Conservation (phyloP, 2,888 invertebrate genomes). For the Antheraea yamamai region DNA sequence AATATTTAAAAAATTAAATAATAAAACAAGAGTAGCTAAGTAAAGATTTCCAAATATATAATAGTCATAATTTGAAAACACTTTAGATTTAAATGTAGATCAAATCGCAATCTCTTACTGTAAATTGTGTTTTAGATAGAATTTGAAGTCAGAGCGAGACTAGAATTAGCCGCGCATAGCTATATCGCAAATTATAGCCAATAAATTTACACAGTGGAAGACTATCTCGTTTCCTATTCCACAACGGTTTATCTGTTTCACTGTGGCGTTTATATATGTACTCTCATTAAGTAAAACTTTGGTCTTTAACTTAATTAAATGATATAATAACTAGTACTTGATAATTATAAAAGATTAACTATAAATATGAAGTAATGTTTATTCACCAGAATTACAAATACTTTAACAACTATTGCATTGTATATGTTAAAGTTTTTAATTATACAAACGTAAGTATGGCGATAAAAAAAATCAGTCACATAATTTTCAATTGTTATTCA, state of each 20-base stretch:
- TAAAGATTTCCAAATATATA: neutral
- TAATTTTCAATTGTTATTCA: no score
- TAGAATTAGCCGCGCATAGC: conserved; percentile 25
- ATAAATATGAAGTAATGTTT: neutral
- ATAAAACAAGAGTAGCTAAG: neutral
- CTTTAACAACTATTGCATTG: no score
- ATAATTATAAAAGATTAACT: neutral
- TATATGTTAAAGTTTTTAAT: no score
- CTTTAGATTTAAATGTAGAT: neutral
- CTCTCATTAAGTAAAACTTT: conserved; percentile 17
- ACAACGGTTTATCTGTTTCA: conserved; percentile 22
- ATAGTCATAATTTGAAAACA: neutral
- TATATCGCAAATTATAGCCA: conserved; percentile 35
- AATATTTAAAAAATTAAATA: no score
- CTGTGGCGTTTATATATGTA: conserved; percentile 18
- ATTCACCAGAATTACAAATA: no score
- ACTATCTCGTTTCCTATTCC: conserved; percentile 27
- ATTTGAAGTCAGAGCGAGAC: conserved; percentile 22
- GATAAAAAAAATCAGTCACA: no score
- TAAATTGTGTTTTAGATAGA: conserved; percentile 17
- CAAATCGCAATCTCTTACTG: neutral
- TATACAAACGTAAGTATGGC: no score
- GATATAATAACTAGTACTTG: neutral
- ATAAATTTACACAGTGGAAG: conserved; percentile 32
- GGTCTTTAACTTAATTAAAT: neutral